Evolutionary conservation across 2,888 invertebrate genomes (phyloP).

Genomic region (Lithophane leautieri): DNA sequence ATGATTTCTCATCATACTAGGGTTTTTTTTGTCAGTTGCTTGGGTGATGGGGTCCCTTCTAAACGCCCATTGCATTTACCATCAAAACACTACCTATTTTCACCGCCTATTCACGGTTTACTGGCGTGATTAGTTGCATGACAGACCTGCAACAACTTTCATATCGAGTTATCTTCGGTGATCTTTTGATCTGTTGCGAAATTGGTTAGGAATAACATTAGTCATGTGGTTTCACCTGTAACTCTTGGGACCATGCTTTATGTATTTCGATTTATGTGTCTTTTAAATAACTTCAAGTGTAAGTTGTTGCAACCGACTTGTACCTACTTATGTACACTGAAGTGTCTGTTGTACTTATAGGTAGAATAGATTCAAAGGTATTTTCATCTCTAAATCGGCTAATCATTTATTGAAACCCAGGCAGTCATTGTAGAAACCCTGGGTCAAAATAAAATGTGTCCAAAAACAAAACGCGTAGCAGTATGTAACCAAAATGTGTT

Average conservation of each 20-base stretch:
- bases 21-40: slow-evolving; percentile 12
- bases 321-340: slow-evolving; percentile 17
- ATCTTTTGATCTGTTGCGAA: slow-evolving; percentile 60
- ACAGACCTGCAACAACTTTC: slow-evolving; percentile 53
- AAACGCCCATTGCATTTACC: slow-evolving; percentile 18
- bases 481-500: background rate
- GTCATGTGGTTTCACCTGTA: slow-evolving; percentile 55
- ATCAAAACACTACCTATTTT: slow-evolving; percentile 43
- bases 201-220: slow-evolving; percentile 57
- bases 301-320: slow-evolving; percentile 27
- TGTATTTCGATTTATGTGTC: slow-evolving; percentile 49
- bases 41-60: slow-evolving; percentile 20
- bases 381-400: background rate
- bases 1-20: slow-evolving; percentile 38
- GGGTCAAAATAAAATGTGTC: background rate
- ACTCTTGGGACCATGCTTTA: slow-evolving; percentile 45
- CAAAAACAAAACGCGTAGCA: background rate
- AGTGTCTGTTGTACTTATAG: background rate
- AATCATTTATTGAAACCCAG: background rate
- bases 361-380: background rate
- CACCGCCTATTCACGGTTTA: slow-evolving; percentile 26
- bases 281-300: slow-evolving; percentile 50
- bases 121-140: slow-evolving; percentile 43
- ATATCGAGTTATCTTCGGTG: slow-evolving; percentile 57
- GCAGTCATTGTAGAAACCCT: no score